Evolutionary conservation across 2,113 vertebrate genomes (phyloP), one percentile per base, ranked within the genome.

Genomic region (Pandion haliaetus): DNA sequence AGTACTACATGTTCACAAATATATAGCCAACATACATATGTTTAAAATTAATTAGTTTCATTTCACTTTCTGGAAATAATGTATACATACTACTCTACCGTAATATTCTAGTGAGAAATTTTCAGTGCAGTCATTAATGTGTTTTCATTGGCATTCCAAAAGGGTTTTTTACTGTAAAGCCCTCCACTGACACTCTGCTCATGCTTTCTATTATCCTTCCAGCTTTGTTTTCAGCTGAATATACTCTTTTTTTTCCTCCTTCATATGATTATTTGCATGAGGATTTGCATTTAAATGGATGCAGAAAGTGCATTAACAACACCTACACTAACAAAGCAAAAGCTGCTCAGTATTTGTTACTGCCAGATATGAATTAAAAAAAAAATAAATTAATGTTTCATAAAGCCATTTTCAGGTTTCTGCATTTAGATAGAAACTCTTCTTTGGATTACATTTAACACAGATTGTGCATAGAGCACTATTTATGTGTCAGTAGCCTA

Each of bases 201-300:
- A 95, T 76, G 62, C 81, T 95, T 97, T 82, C 95, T 95, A 95
- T 98, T 97, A 97, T 96, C 66, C 87, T 55, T 91, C 58, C 38
- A 92, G 96, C 92, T 98, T 98, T 98, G 97, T 98, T 97, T 98
- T 96, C 95, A 87, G 83, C 92, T 95, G 91, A 97, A 95, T 72
- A 94, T 83, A 92, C 82, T 95, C 69, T 31, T 88, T 80, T 87
- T 91, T 93, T 88, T n/a, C 18, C 40, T 95, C 81, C 73, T 97
- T 95, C 86, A 94, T 95, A 95, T 95, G 94, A 97, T 96, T 97
- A 98, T 98, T 98, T 98, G 95, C 96, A 97, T 96, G 95, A 97
- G 74, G 79, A 98, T 98, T 98, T 98, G 97, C 97, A 98, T 98
- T 98, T 98, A 98, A 98, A 98, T 98, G 88, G 96, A 79, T 97